Evolutionary conservation across 2,113 vertebrate genomes (phyloP).

Genomic region (Tyto alba): DNA sequence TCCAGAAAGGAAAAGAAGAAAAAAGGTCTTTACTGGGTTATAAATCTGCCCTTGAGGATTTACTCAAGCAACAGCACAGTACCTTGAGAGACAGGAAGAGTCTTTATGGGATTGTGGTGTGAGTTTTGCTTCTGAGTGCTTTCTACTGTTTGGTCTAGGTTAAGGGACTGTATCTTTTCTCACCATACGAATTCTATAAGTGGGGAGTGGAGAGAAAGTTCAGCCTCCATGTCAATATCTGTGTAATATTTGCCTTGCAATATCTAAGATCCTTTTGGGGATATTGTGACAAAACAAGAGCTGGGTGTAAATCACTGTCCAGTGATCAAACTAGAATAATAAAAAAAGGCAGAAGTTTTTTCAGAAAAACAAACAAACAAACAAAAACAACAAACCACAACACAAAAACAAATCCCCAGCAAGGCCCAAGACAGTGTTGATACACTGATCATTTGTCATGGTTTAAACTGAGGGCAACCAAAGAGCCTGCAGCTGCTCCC

Average conservation of each 20-base stretch:
- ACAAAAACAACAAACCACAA: background rate
- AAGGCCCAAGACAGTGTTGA: background rate
- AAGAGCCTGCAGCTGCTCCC: too few species aligned
- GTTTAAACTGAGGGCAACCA: too few species aligned
- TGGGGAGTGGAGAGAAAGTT: background rate
- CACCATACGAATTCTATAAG: background rate
- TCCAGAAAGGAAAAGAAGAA: background rate
- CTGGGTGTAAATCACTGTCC: background rate
- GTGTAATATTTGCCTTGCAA: background rate
- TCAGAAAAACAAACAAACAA: background rate
- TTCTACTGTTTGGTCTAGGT: background rate
- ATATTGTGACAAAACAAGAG: background rate
- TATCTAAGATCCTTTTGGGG: background rate
- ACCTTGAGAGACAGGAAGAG: background rate
- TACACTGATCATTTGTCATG: background rate
- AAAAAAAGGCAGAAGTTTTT: background rate
- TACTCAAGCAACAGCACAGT: background rate
- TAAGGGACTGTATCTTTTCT: background rate
- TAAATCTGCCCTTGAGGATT: background rate
- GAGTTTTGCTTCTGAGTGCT: background rate
- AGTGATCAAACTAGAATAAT: background rate
- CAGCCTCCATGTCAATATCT: background rate
- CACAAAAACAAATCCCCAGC: rapidly evolving
- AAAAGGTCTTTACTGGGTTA: background rate
- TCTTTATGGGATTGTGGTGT: background rate